Evolutionary conservation across 2,888 invertebrate species (phyloP), one percentile per base, ranked within the genome.

Genomic region (Stenchaetothrips biformis): DNA sequence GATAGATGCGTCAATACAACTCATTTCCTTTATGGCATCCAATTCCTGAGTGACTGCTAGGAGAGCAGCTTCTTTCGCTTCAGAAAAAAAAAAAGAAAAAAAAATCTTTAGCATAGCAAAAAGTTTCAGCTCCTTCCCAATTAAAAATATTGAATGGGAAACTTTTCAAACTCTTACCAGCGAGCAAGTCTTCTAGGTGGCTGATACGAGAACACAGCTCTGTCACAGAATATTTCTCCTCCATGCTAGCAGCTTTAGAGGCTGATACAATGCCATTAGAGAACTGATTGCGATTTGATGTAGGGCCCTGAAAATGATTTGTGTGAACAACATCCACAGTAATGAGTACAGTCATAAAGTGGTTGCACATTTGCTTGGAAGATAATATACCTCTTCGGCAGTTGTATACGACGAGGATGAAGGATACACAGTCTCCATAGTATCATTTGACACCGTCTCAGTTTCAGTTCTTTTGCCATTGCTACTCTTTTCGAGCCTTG

Each of bases 1-100:
- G 7, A 67, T 67, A 18, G 67, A 67, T 0, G 67, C 67, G 21
- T 67, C 67, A n/a, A 67, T 21, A 21, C 67, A 67, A 21, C 67
- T 67, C 67, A 67, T 67, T 67, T 67, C 67, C 21, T 21, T 67
- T 21, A 67, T 21, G 21, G 67, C 67, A 18, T 67, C 67, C n/a
- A 67, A 67, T 67, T 67, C 67, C 21, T 67, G 67, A 21, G 67
- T 67, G 9, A 67, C 21, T n/a, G 67, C 67, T n/a, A 67, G 4
- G 8, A 67, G 21, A 0, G 21, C 21, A 67, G 67, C 67, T n/a
- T 67, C 67, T 21, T 67, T 67, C n/a, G 21, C 67, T 67, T 7
- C 8, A 6, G 62, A 62, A 62, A 53, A 7, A 7, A 16, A 1
- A n/a, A 21, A 67, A 67, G 3, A n/a, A 21, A 9, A 21, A n/a